Base-by-base conservation (phyloP, 2,797 vertebrate genomes). In the Zenarchopterus dispar region DNA sequence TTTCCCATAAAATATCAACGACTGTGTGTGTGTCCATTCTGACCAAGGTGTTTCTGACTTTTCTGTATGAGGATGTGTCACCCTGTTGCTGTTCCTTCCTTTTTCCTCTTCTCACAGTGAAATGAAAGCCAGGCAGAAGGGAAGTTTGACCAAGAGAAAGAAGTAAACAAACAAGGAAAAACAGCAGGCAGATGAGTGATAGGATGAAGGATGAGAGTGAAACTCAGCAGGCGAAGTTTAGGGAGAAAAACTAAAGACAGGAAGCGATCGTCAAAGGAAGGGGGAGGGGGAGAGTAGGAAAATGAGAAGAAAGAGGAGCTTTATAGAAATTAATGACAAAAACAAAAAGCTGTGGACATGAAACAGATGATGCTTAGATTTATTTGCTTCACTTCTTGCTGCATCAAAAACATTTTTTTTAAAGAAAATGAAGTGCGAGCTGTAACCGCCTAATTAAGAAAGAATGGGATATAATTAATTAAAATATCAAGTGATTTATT, bases 251-350 rank as follows among this genome's bases (percentile, higher is more conserved):
- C 1, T 13, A 57, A 64, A 53, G 63, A 79, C 85, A 85, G 82
- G 80, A 84, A 82, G 69, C 47, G 62, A 85, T 80, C 19, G 57
- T 81, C 80, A 67, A 48, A 84, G 81, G 70, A 85, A 75, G 82
- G 61, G 56, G 48, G 56, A 31, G 52, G 62, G 69, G 61, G 62
- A 59, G 58, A 75, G 60, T 46, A 53, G 63, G 44, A 62, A 28
- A 57, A 70, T 50, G 49, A 65, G 63, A 63, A 67, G 78, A 83
- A 78, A 74, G 80, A 80, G 56, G 72, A 72, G 58, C 64, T 70
- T 77, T 58, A 57, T 26, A 50, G 58, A 79, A 80, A 82, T 74
- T 62, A 60, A 10, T 26, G 36, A 15, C 36, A 39, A 31, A 18
- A 49, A 48, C 62, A 64, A 54, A 41, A 68, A 18, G 65, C 22